These are phyloP conservation scores for Ceratina australensis DNA, from an alignment of 1,140 invertebrate species.

Conservation along the genomic window DNA sequence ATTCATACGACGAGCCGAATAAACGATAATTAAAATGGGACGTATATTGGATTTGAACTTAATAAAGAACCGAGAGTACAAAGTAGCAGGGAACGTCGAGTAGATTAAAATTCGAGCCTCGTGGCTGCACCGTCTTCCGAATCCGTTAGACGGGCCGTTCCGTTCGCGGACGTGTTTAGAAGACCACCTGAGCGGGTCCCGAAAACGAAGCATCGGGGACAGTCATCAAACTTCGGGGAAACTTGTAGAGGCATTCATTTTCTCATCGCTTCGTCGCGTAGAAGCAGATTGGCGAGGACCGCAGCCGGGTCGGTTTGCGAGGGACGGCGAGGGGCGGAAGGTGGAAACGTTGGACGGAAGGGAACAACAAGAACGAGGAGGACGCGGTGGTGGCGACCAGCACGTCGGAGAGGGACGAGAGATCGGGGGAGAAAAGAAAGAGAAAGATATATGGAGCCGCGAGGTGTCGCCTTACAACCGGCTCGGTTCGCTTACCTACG, in stretches of 20 bases:
- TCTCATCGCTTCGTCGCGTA: neutral
- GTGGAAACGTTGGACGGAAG: conserved; percentile 46
- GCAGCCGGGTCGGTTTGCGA: conserved; percentile 13
- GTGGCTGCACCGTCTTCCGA: no score
- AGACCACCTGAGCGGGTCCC: neutral
- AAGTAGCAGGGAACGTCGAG: neutral
- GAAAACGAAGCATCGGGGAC: neutral
- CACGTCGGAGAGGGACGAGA: conserved; percentile 18
- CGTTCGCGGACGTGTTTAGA: neutral
- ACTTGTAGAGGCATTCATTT: neutral
- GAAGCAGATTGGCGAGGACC: conserved; percentile 20
- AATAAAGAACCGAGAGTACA: no score
- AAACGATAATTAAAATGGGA: neutral
- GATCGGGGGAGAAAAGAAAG: conserved; percentile 55
- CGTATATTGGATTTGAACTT: no score
- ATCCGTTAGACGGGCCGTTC: neutral
- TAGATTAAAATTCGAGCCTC: neutral
- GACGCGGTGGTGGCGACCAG: conserved; percentile 42
- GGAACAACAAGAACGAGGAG: conserved; percentile 50
- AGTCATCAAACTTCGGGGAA: neutral
- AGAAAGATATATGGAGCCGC: conserved; percentile 70
- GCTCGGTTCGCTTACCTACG: conserved; percentile 77
- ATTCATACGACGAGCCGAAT: neutral
- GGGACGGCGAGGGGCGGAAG: neutral
- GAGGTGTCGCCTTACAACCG: conserved; percentile 80